Conservation (phyloP, 2,797 vertebrate genomes). For the Enteromius thamalakanensis region DNA sequence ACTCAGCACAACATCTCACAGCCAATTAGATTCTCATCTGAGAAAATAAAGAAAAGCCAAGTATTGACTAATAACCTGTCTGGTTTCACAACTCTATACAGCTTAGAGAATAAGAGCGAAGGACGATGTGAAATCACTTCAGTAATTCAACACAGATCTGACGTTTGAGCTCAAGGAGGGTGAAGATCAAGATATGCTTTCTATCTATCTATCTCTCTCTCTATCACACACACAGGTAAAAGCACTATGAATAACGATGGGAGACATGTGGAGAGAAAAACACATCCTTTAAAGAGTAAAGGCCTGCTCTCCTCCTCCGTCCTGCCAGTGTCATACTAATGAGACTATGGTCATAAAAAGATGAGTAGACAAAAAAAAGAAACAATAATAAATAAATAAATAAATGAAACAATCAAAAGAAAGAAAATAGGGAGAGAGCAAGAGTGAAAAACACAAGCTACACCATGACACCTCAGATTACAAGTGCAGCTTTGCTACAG, state of each 20-base stretch:
- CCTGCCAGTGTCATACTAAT: conserved; percentile 41
- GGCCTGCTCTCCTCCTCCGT: conserved; percentile 40
- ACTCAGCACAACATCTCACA: conserved; percentile 5
- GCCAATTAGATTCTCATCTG: background rate
- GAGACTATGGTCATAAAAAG: conserved; percentile 47
- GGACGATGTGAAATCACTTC: conserved; percentile 20
- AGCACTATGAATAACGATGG: conserved; percentile 50
- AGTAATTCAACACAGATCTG: conserved; percentile 29
- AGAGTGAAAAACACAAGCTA: conserved; percentile 24
- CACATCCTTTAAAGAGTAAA: conserved; percentile 50
- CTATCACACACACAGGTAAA: conserved; percentile 12
- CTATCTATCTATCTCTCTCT: conserved; percentile 6
- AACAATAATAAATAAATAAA: background rate
- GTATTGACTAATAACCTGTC: background rate
- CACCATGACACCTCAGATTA: conserved; percentile 49
- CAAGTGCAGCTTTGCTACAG: conserved; percentile 43
- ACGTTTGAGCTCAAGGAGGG: conserved; percentile 54
- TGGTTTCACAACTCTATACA: conserved; percentile 1
- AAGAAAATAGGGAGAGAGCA: conserved; percentile 7
- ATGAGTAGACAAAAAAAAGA: conserved; percentile 33
- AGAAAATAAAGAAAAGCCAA: background rate
- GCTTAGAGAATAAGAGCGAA: background rate
- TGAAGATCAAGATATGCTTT: conserved; percentile 36
- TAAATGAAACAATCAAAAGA: background rate
- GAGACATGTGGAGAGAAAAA: conserved; percentile 42